phyloP scores from a whole-genome alignment of 2,888 invertebrate genomes.

The Punctoribates punctum region DNA sequence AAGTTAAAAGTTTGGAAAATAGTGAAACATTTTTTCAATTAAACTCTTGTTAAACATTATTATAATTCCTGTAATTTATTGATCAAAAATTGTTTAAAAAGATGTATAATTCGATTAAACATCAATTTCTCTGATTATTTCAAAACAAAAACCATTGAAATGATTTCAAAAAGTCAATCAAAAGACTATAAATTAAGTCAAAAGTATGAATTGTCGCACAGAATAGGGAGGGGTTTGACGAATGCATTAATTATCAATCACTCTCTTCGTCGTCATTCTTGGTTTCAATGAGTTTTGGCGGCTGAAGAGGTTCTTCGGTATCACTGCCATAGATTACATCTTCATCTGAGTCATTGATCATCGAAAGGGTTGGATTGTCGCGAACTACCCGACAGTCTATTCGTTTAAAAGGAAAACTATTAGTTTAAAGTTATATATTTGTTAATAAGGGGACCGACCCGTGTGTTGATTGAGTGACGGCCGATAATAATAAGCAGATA shows the following conservation, averaged over 20 bases:
- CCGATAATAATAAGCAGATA: constrained; percentile 42
- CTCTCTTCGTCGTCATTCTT: constrained; percentile 64
- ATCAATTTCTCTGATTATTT: too few relatives aligned
- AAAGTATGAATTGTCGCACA: background rate
- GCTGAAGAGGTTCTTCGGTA: constrained; percentile 37
- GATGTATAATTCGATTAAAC: too few relatives aligned
- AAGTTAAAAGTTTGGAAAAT: too few relatives aligned
- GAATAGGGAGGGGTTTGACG: background rate
- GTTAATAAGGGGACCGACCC: constrained; percentile 30
- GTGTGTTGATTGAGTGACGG: constrained; percentile 42
- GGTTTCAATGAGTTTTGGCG: constrained; percentile 50
- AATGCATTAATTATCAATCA: constrained; percentile 58
- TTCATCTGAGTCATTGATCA: constrained; percentile 98
- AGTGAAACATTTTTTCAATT: too few relatives aligned
- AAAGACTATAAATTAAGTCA: too few relatives aligned
- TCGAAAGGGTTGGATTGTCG: constrained; percentile 95
- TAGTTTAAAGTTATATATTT: background rate
- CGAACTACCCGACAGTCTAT: constrained; percentile 85
- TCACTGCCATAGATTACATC: constrained; percentile 79
- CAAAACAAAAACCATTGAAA: too few relatives aligned
- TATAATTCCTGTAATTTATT: too few relatives aligned
- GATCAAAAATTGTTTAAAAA: too few relatives aligned
- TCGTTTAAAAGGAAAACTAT: constrained; percentile 51
- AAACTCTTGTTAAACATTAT: too few relatives aligned
- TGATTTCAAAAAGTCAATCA: too few relatives aligned